A percentile compares a stretch with the other conserved stretches of the same genome.
Conservation (phyloP, 2,113 vertebrate genomes). For the Rhinolophus sinicus region DNA sequence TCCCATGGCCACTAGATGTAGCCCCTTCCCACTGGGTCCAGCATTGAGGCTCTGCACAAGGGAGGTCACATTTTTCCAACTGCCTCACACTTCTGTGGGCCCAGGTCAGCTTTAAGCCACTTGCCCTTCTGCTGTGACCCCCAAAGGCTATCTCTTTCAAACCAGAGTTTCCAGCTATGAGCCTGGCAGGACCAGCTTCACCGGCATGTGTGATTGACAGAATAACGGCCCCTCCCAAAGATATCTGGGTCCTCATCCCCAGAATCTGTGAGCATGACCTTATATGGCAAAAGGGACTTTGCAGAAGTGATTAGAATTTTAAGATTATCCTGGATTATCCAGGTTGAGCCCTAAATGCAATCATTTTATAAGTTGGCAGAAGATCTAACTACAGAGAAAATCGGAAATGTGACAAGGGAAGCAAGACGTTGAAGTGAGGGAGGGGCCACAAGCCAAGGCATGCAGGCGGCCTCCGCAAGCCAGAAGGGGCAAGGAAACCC, state of each 20-base stretch:
- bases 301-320: neutral
- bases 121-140: neutral
- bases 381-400: neutral
- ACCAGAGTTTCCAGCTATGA: neutral
- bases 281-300: neutral
- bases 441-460: neutral
- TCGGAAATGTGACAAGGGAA: neutral
- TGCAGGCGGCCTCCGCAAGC: fast-evolving
- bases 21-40: neutral
- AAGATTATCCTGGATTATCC: neutral
- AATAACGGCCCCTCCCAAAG: neutral
- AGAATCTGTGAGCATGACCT: neutral
- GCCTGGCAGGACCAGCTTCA: neutral
- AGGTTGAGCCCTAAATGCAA: neutral
- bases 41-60: neutral
- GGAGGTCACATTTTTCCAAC: neutral
- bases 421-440: neutral
- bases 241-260: neutral
- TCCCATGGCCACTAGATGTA: neutral
- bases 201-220: neutral
- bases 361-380: neutral
- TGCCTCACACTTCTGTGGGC: no score
- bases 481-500: neutral
- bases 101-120: neutral
- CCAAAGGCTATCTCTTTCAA: neutral